A percentile compares a stretch with the other conserved stretches of the same genome.
phyloP scores from a whole-genome alignment of 2,888 invertebrate species.

The Volucella zonaria region DNA sequence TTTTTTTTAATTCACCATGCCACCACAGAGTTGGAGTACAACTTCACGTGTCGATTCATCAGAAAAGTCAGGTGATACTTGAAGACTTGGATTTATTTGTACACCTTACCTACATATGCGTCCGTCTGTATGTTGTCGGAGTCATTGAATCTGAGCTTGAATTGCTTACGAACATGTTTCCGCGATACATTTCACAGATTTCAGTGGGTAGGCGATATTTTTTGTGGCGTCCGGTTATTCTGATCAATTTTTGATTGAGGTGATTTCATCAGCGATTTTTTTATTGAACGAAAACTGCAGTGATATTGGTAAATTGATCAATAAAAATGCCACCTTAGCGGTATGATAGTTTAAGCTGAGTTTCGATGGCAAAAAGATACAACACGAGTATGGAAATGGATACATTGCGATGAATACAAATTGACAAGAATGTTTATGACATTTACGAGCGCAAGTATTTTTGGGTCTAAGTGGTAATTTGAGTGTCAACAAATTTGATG shows the following conservation, averaged over 20 bases:
- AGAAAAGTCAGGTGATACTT: conserved; percentile 57
- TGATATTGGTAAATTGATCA: conserved; percentile 20
- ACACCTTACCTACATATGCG: conserved; percentile 16
- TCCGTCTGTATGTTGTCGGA: background rate
- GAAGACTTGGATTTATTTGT: conserved; percentile 11
- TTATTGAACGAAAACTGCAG: background rate
- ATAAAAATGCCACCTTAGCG: conserved; percentile 28
- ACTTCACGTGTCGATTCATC: conserved; percentile 55
- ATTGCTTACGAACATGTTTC: conserved; percentile 3
- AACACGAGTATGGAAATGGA: background rate
- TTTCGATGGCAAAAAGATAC: conserved; percentile 10
- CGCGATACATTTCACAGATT: background rate
- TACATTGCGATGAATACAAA: conserved; percentile 44
- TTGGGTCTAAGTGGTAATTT: conserved; percentile 35
- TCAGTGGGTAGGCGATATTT: background rate
- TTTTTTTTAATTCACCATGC: background rate
- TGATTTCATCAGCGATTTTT: conserved; percentile 38
- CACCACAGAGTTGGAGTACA: conserved; percentile 29
- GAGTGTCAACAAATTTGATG: conserved; percentile 39
- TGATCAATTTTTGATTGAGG: background rate
- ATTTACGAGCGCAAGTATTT: background rate
- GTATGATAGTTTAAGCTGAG: conserved; percentile 5
- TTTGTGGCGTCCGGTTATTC: background rate
- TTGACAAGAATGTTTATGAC: conserved; percentile 35
- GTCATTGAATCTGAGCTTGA: background rate